A percentile compares a stretch with the other conserved stretches of the same genome.
Evolutionary conservation across 2,888 invertebrate species (phyloP).

Genomic region (Caenorhabditis plicata): DNA sequence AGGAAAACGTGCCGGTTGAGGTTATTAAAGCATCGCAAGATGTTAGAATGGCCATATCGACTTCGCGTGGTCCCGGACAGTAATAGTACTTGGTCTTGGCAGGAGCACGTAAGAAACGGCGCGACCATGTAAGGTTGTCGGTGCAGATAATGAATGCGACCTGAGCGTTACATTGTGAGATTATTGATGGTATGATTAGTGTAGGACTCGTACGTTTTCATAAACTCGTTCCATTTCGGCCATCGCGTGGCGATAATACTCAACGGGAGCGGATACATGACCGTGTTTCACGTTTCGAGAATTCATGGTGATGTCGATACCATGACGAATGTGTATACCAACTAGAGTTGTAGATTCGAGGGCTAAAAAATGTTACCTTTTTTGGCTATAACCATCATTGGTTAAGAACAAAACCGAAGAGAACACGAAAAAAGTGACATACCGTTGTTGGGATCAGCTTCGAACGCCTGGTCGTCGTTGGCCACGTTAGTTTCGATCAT

Average conservation of each 20-base stretch:
- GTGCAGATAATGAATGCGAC: slow-evolving; percentile 66
- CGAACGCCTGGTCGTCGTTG: slow-evolving; percentile 25
- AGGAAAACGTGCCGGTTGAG: slow-evolving; percentile 67
- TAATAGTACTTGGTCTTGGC: slow-evolving; percentile 17
- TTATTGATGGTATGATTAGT: neutral
- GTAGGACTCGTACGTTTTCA: slow-evolving; percentile 10
- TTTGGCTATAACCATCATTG: neutral
- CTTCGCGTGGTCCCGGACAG: slow-evolving; percentile 53
- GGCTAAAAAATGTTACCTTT: slow-evolving; percentile 13
- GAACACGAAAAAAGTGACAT: neutral
- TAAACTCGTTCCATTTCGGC: slow-evolving; percentile 25
- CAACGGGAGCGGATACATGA: slow-evolving; percentile 64
- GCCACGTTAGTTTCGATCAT: slow-evolving; percentile 28
- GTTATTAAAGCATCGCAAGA: slow-evolving; percentile 66
- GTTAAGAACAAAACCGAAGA: neutral
- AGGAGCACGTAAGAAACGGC: slow-evolving; percentile 7
- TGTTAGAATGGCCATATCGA: slow-evolving; percentile 66
- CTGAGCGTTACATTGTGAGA: slow-evolving; percentile 15
- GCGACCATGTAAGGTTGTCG: slow-evolving; percentile 66
- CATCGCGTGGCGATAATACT: slow-evolving; percentile 63
- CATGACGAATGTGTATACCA: slow-evolving; percentile 67
- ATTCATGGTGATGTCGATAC: slow-evolving; percentile 66
- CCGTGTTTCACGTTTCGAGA: slow-evolving; percentile 50
- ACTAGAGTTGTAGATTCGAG: slow-evolving; percentile 43
- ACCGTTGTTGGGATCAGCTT: neutral